A percentile compares a stretch with the other conserved stretches of the same genome.
Conservation (phyloP, 2,888 invertebrate genomes). For the Teleiodes luculella region DNA sequence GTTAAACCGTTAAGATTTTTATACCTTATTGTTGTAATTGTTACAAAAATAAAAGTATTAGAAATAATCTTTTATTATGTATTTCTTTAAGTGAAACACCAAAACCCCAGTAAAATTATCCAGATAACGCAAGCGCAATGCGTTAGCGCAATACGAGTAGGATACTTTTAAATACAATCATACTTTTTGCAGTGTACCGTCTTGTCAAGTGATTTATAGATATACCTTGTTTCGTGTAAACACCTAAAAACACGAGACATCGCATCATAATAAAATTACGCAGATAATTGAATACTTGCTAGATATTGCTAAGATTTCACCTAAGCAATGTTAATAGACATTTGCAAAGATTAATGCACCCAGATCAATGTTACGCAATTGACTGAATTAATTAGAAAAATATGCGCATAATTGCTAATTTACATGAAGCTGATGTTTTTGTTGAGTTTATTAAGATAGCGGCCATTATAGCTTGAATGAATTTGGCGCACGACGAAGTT, state of each 20-base stretch:
- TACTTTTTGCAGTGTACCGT: too few species aligned
- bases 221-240: slow-evolving; percentile 25
- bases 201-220: slow-evolving; percentile 13
- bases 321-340: slow-evolving; percentile 41
- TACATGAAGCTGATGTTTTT: slow-evolving; percentile 6
- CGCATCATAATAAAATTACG: slow-evolving; percentile 45
- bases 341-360: slow-evolving; percentile 21
- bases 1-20: slow-evolving; percentile 13
- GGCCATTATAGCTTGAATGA: not conserved
- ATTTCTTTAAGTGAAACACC: too few species aligned
- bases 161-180: too few species aligned
- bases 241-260: slow-evolving; percentile 39
- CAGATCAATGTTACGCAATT: slow-evolving; percentile 31
- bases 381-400: slow-evolving; percentile 17
- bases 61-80: too few species aligned
- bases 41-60: slow-evolving; percentile 29
- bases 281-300: slow-evolving; percentile 23
- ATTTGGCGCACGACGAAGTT: not conserved
- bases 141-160: too few species aligned
- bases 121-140: too few species aligned
- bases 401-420: slow-evolving; percentile 15
- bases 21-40: slow-evolving; percentile 30
- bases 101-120: too few species aligned
- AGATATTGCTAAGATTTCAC: slow-evolving; percentile 46
- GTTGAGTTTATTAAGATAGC: not conserved